Evolutionary conservation across 1,140 invertebrate species (phyloP).

Genomic region (Musca domestica): DNA sequence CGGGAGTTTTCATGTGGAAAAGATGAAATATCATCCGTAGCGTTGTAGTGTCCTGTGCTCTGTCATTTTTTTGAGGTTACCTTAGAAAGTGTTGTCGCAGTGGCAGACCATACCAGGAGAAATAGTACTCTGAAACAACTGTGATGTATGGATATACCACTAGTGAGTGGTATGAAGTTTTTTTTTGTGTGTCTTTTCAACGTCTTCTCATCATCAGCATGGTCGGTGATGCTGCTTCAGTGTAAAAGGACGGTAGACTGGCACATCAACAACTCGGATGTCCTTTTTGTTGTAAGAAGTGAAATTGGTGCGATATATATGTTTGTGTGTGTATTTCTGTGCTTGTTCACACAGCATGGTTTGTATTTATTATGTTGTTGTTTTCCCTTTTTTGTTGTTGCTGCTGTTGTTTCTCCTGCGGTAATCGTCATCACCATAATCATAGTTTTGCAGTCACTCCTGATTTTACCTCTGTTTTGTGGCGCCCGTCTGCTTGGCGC

Average conservation of each 20-base stretch:
- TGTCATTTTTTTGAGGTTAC: constrained; percentile 7
- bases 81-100: not conserved
- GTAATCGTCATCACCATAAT: constrained; percentile 54
- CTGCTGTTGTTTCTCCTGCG: constrained; percentile 30
- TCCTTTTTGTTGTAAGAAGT: constrained; percentile 2
- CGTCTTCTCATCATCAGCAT: not conserved
- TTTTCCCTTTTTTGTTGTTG: constrained; percentile 34
- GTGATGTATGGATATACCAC: not conserved
- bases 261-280: constrained; percentile 19
- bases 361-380: constrained; percentile 19
- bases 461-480: constrained; percentile 53
- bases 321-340: not conserved
- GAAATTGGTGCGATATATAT: not conserved
- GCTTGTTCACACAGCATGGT: not conserved
- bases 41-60: constrained; percentile 25
- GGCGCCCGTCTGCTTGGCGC: constrained; percentile 51
- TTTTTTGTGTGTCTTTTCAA: not conserved
- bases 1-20: constrained; percentile 54
- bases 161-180: not conserved
- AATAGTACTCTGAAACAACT: too few species aligned
- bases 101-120: not conserved
- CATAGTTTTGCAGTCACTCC: constrained; percentile 53
- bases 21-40: constrained; percentile 52
- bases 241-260: too few species aligned
- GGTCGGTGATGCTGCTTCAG: too few species aligned